phyloP scores from a whole-genome alignment of 2,113 vertebrate genomes.

The Eurypyga helias region DNA sequence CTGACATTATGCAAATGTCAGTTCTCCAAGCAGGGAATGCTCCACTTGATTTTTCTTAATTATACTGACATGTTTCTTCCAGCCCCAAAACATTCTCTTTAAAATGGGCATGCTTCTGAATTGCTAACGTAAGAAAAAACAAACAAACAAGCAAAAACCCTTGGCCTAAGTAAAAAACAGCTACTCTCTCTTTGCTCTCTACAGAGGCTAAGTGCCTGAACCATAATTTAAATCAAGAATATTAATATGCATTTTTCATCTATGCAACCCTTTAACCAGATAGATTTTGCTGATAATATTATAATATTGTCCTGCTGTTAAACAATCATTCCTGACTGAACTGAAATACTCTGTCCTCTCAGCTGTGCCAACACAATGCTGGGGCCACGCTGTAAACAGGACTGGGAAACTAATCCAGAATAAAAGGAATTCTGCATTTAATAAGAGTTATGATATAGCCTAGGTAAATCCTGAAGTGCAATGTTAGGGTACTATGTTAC shows the following conservation, averaged over 20 bases:
- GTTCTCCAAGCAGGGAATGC: background rate
- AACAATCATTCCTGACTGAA: background rate
- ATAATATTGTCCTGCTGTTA: background rate
- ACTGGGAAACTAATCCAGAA: background rate
- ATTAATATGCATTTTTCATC: background rate
- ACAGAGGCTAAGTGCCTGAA: background rate
- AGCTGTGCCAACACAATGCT: background rate
- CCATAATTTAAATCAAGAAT: background rate
- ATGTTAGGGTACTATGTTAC: background rate
- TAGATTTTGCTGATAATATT: background rate
- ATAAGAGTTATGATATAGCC: background rate
- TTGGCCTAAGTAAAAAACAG: rapidly evolving
- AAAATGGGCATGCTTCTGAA: background rate
- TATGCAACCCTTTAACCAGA: background rate
- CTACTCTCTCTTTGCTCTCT: background rate
- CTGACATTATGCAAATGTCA: background rate
- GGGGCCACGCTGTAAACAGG: background rate
- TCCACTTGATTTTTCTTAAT: background rate
- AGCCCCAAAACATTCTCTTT: background rate
- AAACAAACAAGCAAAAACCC: background rate
- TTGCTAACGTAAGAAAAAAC: background rate
- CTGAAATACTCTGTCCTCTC: background rate
- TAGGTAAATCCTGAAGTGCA: background rate
- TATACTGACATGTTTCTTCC: background rate
- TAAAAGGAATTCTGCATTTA: background rate